These are phyloP conservation scores for Ammodytes marinus DNA, from an alignment of 2,113 vertebrate species.

Conservation along the genomic window DNA sequence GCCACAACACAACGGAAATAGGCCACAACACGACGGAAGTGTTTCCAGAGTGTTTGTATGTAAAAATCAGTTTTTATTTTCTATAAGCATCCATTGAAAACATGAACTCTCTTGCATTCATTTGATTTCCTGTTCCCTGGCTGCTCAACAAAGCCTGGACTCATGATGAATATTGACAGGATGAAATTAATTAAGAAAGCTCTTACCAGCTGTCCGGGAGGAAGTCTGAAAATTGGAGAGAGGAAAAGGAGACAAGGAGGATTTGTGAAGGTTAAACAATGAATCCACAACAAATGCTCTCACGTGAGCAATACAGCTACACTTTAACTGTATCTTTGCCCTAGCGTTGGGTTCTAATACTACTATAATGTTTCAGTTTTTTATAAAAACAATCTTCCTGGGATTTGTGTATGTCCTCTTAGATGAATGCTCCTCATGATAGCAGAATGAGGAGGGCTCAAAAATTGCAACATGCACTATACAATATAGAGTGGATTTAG, in stretches of 20 bases:
- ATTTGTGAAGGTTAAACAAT: background rate
- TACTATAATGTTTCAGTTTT: background rate
- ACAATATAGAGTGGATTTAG: background rate
- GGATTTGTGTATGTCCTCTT: background rate
- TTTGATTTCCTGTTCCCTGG: background rate
- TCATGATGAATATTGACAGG: slow-evolving; percentile 35
- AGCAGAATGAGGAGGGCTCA: background rate
- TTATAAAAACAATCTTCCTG: background rate
- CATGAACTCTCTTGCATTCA: background rate
- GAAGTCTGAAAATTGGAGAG: background rate
- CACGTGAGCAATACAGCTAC: background rate
- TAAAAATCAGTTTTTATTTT: background rate
- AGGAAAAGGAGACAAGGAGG: background rate
- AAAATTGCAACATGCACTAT: background rate
- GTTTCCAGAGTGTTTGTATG: background rate
- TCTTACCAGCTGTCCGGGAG: background rate
- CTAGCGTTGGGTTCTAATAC: background rate
- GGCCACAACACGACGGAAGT: no score
- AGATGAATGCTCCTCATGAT: background rate
- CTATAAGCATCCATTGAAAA: background rate
- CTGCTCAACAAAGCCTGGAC: slow-evolving; percentile 12
- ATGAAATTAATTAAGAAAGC: slow-evolving; percentile 28
- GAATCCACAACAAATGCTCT: background rate
- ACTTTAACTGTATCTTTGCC: background rate
- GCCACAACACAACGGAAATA: no score